phyloP scores from a whole-genome alignment of 2,113 vertebrate genomes.

The Brachyistius frenatus region DNA sequence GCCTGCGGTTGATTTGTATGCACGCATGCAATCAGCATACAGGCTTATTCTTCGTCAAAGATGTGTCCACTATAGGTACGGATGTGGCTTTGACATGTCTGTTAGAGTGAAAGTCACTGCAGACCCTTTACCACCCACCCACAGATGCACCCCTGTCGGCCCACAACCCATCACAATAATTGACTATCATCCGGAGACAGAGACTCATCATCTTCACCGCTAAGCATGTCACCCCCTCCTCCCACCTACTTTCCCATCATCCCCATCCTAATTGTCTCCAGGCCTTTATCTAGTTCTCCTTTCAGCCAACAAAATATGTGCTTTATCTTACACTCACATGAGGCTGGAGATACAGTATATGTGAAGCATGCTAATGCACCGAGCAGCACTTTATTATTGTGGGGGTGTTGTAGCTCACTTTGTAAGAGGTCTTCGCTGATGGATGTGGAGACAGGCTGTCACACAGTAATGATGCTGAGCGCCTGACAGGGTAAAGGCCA shows the following conservation, averaged over 20 bases:
- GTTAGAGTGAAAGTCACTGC: conserved; percentile 15
- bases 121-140: conserved; percentile 39
- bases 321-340: conserved; percentile 33
- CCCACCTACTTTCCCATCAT: conserved; percentile 2
- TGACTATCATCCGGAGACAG: conserved; percentile 66
- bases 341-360: conserved; percentile 19
- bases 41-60: background rate
- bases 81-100: conserved; percentile 22
- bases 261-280: conserved; percentile 66
- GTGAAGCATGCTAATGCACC: conserved; percentile 6
- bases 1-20: conserved; percentile 26
- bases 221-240: conserved; percentile 25
- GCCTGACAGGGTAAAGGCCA: conserved; percentile 44
- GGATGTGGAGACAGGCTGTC: conserved; percentile 48
- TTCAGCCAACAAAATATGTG: conserved; percentile 27
- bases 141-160: conserved; percentile 37
- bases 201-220: conserved; percentile 60
- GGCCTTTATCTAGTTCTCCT: conserved; percentile 49
- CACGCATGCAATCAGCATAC: background rate
- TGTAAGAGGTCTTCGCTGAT: conserved; percentile 14
- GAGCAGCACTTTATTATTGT: conserved; percentile 20
- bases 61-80: conserved; percentile 27
- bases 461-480: conserved; percentile 45
- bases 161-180: conserved; percentile 67
- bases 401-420: conserved; percentile 8